Conservation (phyloP, 1,140 invertebrate genomes). For the Spodoptera litura region DNA sequence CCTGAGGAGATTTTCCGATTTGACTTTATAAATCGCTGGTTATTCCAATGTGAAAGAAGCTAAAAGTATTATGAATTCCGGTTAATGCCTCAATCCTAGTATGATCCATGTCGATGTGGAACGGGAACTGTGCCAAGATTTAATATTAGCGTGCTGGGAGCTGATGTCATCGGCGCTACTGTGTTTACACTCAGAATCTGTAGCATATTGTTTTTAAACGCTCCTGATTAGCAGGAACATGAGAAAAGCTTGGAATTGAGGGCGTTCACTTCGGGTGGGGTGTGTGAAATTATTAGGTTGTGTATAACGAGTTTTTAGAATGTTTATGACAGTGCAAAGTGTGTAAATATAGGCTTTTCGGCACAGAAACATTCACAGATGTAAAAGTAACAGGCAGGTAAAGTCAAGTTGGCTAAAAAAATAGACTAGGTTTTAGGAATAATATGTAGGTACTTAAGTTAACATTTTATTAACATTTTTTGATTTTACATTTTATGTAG, state of each 20-base stretch:
- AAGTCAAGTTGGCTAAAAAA: too few species aligned
- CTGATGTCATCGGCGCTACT: constrained; percentile 68
- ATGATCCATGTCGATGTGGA: constrained; percentile 61
- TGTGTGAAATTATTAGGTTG: background rate
- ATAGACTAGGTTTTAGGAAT: too few species aligned
- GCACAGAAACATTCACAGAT: too few species aligned
- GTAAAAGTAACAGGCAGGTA: too few species aligned
- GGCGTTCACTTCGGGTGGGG: background rate
- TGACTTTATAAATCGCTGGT: too few species aligned
- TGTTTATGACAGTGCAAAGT: background rate
- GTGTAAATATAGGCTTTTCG: background rate
- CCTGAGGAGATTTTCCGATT: too few species aligned
- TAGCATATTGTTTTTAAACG: constrained; percentile 50
- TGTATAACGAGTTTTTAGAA: background rate
- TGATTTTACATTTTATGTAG: too few species aligned
- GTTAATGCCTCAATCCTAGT: constrained; percentile 37
- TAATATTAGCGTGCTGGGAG: constrained; percentile 68
- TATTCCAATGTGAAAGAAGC: too few species aligned
- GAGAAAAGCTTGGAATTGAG: constrained; percentile 8
- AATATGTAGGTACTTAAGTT: too few species aligned
- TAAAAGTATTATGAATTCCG: constrained; percentile 2
- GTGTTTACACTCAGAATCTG: constrained; percentile 65
- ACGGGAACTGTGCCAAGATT: constrained; percentile 74
- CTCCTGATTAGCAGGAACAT: constrained; percentile 14
- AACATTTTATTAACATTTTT: too few species aligned